Evolutionary conservation across 2,888 invertebrate species (phyloP), one percentile per base, ranked within the genome.

Genomic region (Eristalis pertinax): DNA sequence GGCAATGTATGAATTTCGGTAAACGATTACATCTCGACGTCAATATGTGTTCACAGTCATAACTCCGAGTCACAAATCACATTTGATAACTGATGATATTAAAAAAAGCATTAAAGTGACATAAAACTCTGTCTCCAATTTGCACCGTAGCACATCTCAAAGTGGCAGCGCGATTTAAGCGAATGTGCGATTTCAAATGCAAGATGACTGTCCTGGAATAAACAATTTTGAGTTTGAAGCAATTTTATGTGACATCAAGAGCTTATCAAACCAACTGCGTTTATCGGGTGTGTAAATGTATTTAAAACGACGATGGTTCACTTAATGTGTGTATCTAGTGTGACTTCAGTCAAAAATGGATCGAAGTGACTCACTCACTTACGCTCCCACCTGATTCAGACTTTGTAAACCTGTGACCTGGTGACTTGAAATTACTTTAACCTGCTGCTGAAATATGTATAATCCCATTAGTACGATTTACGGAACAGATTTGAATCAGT

Each of bases 1-100:
- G 15, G 60, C 60, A 29, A 8, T 15, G 60, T 60, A 60, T 26
- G 60, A 60, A 60, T 70, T 60, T 60, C 24, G 38, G 35, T 60
- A 15, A 70, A 70, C 60, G 41, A 60, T 60, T 43, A 56, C 41
- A 58, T 15, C 32, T 5, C 68, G 50, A 69, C 56, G 56, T 56
- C 56, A 32, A 58, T 60, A 38, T 26, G 60, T 19, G 60, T 60
- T 24, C 35, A 50, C 19, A 50, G 50, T 50, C 50, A 50, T 50
- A 50, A 50, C 19, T 50, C 50, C 19, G 5, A 50, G 50, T 50
- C 50, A 19, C 50, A 50, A 50, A 8, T 50, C 19, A 10, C 19
- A 8, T 50, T n/a, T 7, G 50, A 19, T 50, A 19, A 19, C 50
- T 50, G 50, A 50, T 8, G 50, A 50, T 19, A 50, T 50, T 50